A percentile compares a stretch with the other conserved stretches of the same genome.
Evolutionary conservation across 2,888 invertebrate species (phyloP).

Genomic region (Lithophane semibrunnea): DNA sequence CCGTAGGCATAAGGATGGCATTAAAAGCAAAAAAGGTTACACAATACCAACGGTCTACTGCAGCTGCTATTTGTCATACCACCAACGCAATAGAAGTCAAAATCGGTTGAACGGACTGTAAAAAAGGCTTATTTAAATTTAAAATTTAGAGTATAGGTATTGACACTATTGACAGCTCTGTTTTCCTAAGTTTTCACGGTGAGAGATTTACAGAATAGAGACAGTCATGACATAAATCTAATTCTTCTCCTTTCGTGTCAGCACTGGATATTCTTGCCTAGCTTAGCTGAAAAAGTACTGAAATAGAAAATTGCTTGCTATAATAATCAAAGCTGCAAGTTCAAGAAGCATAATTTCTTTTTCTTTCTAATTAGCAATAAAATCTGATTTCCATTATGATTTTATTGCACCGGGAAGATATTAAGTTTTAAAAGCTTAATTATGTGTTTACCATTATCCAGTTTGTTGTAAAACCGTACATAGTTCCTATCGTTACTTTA

Average conservation of each 20-base stretch:
- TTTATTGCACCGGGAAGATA: constrained; percentile 50
- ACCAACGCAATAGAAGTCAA: no score
- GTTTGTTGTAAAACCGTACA: constrained; percentile 42
- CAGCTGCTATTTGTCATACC: no score
- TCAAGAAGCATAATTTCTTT: constrained; percentile 1
- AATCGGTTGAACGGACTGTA: no score
- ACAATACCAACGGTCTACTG: no score
- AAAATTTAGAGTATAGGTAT: not conserved
- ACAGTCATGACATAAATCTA: not conserved
- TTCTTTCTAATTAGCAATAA: constrained; percentile 15
- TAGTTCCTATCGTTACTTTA: constrained; percentile 25
- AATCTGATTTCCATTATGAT: constrained; percentile 34
- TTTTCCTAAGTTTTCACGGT: not conserved
- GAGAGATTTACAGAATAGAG: not conserved
- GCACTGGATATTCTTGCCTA: not conserved
- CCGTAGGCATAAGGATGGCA: no score
- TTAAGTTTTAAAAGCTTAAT: constrained; percentile 34
- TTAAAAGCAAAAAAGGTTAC: no score
- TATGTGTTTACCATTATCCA: constrained; percentile 50
- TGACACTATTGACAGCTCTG: not conserved
- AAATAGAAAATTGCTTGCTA: not conserved
- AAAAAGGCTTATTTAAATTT: no score
- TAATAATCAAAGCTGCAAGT: not conserved
- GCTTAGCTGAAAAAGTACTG: not conserved
- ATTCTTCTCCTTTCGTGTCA: not conserved